These are phyloP conservation scores for Thamnophis elegans DNA, from an alignment of 2,797 vertebrate genomes.

Conservation along the genomic window DNA sequence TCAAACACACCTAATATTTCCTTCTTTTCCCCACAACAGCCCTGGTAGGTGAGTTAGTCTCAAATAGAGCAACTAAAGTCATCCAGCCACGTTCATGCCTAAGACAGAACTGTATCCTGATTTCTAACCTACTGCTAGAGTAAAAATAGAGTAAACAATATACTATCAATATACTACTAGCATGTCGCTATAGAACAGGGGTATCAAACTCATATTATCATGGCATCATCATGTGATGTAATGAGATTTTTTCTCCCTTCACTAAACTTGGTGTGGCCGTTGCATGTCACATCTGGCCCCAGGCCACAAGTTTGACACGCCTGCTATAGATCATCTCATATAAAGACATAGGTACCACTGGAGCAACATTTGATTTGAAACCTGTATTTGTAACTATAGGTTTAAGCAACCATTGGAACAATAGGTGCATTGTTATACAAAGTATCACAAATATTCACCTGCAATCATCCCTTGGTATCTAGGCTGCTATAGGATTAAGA, in stretches of 20 bases:
- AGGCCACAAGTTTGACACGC: no score
- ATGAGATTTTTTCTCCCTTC: no score
- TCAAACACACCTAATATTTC: background rate
- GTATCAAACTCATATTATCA: no score
- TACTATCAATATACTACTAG: background rate
- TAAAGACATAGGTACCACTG: background rate
- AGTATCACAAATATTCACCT: background rate
- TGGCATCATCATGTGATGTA: rapidly evolving
- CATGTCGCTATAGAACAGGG: background rate
- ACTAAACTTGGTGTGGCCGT: no score
- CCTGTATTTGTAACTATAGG: background rate
- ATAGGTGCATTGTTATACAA: background rate
- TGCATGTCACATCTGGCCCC: no score
- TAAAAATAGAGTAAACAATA: background rate
- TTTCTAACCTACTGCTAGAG: background rate
- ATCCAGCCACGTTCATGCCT: background rate
- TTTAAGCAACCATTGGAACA: background rate
- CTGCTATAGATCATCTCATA: background rate
- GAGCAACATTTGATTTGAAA: background rate
- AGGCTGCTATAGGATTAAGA: background rate
- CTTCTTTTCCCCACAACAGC: background rate
- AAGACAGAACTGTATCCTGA: background rate
- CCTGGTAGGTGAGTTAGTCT: background rate
- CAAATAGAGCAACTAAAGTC: background rate
- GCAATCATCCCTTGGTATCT: background rate